A percentile compares a stretch with the other conserved stretches of the same genome.
phyloP scores from a whole-genome alignment of 1,140 invertebrate species.

The Bombus pascuorum region DNA sequence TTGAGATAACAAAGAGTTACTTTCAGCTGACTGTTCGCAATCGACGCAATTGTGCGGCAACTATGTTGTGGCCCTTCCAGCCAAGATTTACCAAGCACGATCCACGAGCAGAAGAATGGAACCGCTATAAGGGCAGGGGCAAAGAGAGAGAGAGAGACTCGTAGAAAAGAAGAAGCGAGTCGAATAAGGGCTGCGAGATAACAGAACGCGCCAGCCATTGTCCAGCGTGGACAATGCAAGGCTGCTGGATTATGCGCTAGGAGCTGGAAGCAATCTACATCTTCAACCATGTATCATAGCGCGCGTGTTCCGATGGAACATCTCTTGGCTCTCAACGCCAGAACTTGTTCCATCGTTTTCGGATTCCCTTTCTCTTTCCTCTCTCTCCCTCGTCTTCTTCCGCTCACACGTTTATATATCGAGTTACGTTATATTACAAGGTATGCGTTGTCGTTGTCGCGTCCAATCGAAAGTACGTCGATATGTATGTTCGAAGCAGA shows the following conservation, averaged over 20 bases:
- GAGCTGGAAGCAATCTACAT: slow-evolving; percentile 76
- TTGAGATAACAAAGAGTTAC: slow-evolving; percentile 46
- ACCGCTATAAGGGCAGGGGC: too few relatives aligned
- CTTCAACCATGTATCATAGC: slow-evolving; percentile 78
- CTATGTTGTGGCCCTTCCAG: slow-evolving; percentile 24
- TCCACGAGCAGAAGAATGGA: slow-evolving; percentile 13
- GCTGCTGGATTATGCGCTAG: slow-evolving; percentile 69
- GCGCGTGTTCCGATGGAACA: slow-evolving; percentile 51
- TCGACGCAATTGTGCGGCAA: slow-evolving; percentile 48
- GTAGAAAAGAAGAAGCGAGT: slow-evolving; percentile 37
- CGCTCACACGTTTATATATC: slow-evolving; percentile 5
- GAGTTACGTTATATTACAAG: neutral
- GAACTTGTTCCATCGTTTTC: slow-evolving; percentile 44
- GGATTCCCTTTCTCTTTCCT: too few relatives aligned
- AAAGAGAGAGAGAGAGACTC: neutral
- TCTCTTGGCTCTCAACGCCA: slow-evolving; percentile 30
- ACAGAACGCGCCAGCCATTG: slow-evolving; percentile 72
- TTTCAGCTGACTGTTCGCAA: slow-evolving; percentile 15
- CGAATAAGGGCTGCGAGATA: slow-evolving; percentile 57
- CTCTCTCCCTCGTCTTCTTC: neutral
- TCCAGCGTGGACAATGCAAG: slow-evolving; percentile 76
- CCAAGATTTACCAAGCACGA: slow-evolving; percentile 35
- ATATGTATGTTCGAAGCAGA: slow-evolving; percentile 62
- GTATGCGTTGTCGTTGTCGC: slow-evolving; percentile 55
- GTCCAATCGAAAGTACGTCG: slow-evolving; percentile 68